These are phyloP conservation scores for Camponotus fellah DNA, from an alignment of 2,888 invertebrate genomes.

Conservation along the genomic window DNA sequence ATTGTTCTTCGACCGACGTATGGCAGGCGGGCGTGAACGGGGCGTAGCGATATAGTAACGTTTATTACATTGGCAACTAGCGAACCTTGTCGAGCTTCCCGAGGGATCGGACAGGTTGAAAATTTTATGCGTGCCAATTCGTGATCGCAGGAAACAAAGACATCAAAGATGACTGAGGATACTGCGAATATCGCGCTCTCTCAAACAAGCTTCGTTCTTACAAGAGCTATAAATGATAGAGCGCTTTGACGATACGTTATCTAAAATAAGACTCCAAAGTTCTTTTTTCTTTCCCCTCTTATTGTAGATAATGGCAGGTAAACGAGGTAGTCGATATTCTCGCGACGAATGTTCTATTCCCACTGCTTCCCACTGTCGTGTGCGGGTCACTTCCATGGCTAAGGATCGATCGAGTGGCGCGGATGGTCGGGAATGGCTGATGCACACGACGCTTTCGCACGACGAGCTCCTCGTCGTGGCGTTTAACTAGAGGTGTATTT, in stretches of 20 bases:
- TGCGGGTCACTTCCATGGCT: slow-evolving; percentile 46
- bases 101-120: slow-evolving; percentile 16
- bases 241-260: not conserved
- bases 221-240: not conserved
- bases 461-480: slow-evolving; percentile 26
- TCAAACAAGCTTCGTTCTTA: not conserved
- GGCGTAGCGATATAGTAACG: slow-evolving; percentile 82
- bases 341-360: slow-evolving; percentile 54
- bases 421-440: slow-evolving; percentile 10
- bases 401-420: slow-evolving; percentile 48
- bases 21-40: slow-evolving; percentile 81
- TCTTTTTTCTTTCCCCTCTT: not conserved
- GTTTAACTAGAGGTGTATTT: slow-evolving; percentile 37
- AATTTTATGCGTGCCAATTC: not conserved
- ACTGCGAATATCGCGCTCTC: not conserved
- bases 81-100: slow-evolving; percentile 53
- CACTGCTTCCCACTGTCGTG: slow-evolving; percentile 30
- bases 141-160: slow-evolving; percentile 19
- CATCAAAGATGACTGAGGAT: not conserved
- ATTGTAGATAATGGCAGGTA: slow-evolving; percentile 19
- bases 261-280: slow-evolving; percentile 19
- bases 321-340: slow-evolving; percentile 53
- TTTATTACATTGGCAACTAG: slow-evolving; percentile 81
- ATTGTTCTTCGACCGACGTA: slow-evolving; percentile 77
- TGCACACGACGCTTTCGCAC: slow-evolving; percentile 39